These are phyloP conservation scores for Margaritifera margaritifera DNA, from an alignment of 2,888 invertebrate genomes.

Conservation along the genomic window DNA sequence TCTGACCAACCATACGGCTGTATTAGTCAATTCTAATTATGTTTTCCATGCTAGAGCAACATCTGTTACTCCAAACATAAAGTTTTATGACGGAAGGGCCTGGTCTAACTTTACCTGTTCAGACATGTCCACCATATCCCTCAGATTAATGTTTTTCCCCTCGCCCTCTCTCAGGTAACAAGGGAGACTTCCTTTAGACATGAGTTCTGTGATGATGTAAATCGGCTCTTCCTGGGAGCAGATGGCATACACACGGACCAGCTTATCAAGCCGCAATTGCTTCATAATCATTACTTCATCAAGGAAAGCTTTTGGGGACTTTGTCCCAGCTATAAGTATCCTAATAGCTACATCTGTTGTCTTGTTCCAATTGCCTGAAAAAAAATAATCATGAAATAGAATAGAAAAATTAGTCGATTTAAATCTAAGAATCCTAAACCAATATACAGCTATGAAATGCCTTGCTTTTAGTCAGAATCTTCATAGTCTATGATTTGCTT, in stretches of 20 bases:
- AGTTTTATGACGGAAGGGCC: too few relatives aligned
- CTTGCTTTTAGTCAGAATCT: too few relatives aligned
- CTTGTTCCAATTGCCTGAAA: constrained; percentile 86
- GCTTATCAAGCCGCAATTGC: constrained; percentile 94
- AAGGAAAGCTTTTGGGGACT: constrained; percentile 97
- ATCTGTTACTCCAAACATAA: too few relatives aligned
- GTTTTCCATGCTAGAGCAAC: too few relatives aligned
- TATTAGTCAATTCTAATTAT: too few relatives aligned
- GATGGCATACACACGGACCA: constrained; percentile 95
- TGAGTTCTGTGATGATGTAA: constrained; percentile 94
- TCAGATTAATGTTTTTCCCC: constrained; percentile 87
- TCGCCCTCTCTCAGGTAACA: constrained; percentile 89
- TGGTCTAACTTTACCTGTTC: constrained; percentile 80
- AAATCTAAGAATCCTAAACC: too few relatives aligned
- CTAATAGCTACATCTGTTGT: constrained; percentile 98
- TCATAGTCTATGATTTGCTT: too few relatives aligned
- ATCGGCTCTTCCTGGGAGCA: constrained; percentile 95
- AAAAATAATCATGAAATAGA: constrained; percentile 1
- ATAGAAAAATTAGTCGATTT: too few relatives aligned
- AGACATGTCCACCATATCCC: constrained; percentile 94
- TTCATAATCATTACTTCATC: constrained; percentile 99
- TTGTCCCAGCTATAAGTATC: constrained; percentile 94
- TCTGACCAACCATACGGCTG: too few relatives aligned
- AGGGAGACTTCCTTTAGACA: constrained; percentile 89
- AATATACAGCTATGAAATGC: too few relatives aligned